Percentiles rank a stretch among this genome's conserved stretches.
These are phyloP conservation scores for Andrena praecox DNA, from an alignment of 2,888 invertebrate species.

Conservation along the genomic window DNA sequence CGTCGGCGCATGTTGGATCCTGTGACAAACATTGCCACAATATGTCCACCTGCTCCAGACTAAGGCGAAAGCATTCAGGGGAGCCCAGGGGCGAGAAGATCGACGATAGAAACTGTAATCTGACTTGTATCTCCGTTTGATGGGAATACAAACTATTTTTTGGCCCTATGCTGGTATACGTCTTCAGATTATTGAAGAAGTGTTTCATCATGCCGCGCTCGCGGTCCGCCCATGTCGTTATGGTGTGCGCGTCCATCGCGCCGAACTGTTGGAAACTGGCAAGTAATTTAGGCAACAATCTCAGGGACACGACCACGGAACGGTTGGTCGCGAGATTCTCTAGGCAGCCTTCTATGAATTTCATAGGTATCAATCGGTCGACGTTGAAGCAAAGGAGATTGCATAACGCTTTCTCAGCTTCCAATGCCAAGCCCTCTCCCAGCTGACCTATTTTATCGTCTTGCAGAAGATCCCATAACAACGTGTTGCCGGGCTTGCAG, in stretches of 20 bases:
- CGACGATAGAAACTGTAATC: slow-evolving; percentile 96
- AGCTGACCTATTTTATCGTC: slow-evolving; percentile 95
- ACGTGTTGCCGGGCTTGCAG: slow-evolving; percentile 95
- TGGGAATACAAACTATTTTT: slow-evolving; percentile 88
- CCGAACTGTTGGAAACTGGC: slow-evolving; percentile 96
- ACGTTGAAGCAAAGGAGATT: slow-evolving; percentile 95
- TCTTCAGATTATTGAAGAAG: slow-evolving; percentile 94
- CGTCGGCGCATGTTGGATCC: slow-evolving; percentile 94
- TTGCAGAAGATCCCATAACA: slow-evolving; percentile 97
- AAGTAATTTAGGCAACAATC: slow-evolving; percentile 95
- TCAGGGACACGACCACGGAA: slow-evolving; percentile 95
- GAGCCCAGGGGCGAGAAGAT: slow-evolving; percentile 96
- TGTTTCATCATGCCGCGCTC: slow-evolving; percentile 97
- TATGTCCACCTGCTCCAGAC: slow-evolving; percentile 95
- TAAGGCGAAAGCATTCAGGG: slow-evolving; percentile 94
- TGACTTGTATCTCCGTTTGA: slow-evolving; percentile 95
- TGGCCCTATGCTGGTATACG: slow-evolving; percentile 87
- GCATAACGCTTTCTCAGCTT: slow-evolving; percentile 96
- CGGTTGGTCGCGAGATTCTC: slow-evolving; percentile 95
- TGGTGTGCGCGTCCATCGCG: slow-evolving; percentile 92
- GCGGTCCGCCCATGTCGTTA: slow-evolving; percentile 96
- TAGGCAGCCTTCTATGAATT: slow-evolving; percentile 97
- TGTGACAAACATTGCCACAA: slow-evolving; percentile 96
- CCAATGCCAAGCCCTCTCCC: slow-evolving; percentile 95
- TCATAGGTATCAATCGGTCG: slow-evolving; percentile 95